These are phyloP conservation scores for Rhabdophis nuchalis DNA, from an alignment of 2,797 vertebrate species.

Conservation along the genomic window DNA sequence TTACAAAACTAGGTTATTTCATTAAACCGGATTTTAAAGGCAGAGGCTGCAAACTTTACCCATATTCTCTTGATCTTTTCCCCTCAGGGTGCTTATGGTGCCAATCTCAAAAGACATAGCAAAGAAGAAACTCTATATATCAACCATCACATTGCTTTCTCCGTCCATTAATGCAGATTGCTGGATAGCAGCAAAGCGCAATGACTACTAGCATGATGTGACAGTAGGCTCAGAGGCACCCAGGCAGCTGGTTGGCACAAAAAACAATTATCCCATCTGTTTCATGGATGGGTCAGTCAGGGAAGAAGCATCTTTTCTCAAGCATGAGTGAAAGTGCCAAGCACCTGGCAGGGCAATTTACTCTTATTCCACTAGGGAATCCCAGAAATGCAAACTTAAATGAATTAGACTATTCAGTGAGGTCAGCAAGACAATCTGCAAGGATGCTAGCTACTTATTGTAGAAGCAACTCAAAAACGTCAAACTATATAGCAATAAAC, in stretches of 20 bases:
- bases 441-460: not conserved
- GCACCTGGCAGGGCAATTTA: slow-evolving; percentile 3
- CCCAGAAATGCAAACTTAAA: not conserved
- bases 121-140: not conserved
- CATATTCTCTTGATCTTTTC: not conserved
- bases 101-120: not conserved
- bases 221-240: not conserved
- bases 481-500: not conserved
- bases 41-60: not conserved
- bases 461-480: not conserved
- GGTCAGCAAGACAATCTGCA: not conserved
- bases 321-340: slow-evolving; percentile 10
- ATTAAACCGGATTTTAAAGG: not conserved
- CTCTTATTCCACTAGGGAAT: not conserved
- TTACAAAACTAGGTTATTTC: not conserved
- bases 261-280: slow-evolving; percentile 1
- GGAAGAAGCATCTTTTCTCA: slow-evolving; percentile 14
- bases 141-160: not conserved
- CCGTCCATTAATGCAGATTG: not conserved
- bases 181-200: not conserved
- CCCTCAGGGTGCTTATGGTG: not conserved
- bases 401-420: not conserved
- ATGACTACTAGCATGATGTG: not conserved
- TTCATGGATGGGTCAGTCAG: not conserved
- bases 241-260: slow-evolving; percentile 24